These are phyloP conservation scores for Elysia crispata DNA, from an alignment of 2,888 invertebrate genomes.

Conservation along the genomic window DNA sequence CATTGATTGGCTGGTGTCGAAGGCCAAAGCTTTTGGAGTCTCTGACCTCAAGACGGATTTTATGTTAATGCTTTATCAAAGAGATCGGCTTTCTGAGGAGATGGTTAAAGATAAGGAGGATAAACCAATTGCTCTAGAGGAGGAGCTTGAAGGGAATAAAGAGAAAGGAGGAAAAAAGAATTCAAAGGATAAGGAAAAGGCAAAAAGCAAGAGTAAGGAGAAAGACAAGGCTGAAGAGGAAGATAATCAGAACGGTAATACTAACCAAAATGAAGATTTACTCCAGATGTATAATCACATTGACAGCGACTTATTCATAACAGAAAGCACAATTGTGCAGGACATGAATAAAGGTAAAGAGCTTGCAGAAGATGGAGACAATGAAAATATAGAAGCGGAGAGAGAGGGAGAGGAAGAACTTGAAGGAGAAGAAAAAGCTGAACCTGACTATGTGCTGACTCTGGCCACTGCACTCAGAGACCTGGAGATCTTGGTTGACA, in stretches of 20 bases:
- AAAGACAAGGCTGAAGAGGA: background rate
- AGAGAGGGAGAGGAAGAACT: background rate
- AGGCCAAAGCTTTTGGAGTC: constrained; percentile 93
- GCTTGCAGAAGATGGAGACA: background rate
- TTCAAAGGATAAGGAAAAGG: background rate
- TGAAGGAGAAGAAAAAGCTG: background rate
- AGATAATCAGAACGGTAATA: background rate
- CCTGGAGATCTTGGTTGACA: constrained; percentile 55
- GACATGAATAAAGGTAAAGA: background rate
- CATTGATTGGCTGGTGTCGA: constrained; percentile 97
- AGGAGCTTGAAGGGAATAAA: constrained; percentile 21
- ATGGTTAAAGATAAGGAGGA: constrained; percentile 31
- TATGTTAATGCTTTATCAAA: constrained; percentile 54
- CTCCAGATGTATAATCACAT: too few species aligned
- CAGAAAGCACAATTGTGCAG: background rate
- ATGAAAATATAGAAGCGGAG: background rate
- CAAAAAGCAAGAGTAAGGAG: background rate
- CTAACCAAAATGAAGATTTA: too few species aligned
- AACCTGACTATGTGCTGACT: constrained; percentile 40
- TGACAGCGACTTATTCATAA: constrained; percentile 3
- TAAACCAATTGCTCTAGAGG: constrained; percentile 33
- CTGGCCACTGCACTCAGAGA: constrained; percentile 52
- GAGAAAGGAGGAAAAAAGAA: constrained; percentile 16
- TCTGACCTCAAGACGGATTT: constrained; percentile 95
- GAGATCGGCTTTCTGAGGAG: constrained; percentile 30